A percentile compares a stretch with the other conserved stretches of the same genome.
Evolutionary conservation across 2,797 vertebrate species (phyloP).

Genomic region (Triplophysa bombifrons): DNA sequence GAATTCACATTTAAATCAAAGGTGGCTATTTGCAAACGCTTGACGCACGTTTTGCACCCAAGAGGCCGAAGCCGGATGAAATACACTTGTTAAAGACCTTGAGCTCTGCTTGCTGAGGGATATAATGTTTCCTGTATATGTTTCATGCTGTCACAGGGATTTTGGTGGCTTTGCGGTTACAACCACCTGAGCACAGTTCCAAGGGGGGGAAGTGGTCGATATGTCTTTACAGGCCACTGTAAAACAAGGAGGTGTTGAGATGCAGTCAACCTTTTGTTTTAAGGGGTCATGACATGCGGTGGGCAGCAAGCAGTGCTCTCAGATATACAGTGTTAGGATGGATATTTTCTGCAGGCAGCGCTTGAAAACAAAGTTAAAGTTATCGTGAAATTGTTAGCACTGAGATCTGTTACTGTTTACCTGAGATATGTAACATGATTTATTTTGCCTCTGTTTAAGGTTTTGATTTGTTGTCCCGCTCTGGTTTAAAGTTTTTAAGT

Average conservation of each 20-base stretch:
- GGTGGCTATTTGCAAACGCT: neutral
- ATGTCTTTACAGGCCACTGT: slow-evolving; percentile 53
- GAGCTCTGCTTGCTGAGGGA: neutral
- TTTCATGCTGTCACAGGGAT: slow-evolving; percentile 39
- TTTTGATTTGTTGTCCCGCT: neutral
- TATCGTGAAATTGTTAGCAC: neutral
- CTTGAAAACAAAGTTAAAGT: neutral
- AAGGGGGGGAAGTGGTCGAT: slow-evolving; percentile 55
- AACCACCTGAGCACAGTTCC: slow-evolving; percentile 45
- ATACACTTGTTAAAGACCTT: neutral
- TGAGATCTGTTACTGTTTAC: neutral
- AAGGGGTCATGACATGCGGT: slow-evolving; percentile 45
- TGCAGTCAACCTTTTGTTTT: slow-evolving; percentile 52
- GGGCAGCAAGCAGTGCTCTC: neutral
- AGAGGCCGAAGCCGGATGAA: neutral
- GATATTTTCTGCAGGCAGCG: neutral
- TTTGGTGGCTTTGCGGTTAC: slow-evolving; percentile 41
- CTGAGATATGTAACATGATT: neutral
- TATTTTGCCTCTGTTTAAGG: neutral
- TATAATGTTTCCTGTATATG: slow-evolving; percentile 15
- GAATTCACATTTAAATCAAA: neutral
- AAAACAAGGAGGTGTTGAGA: slow-evolving; percentile 54
- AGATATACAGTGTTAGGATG: neutral
- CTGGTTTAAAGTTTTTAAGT: neutral
- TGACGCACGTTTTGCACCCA: neutral